These are phyloP conservation scores for Neoitamus cyanurus DNA, from an alignment of 2,888 invertebrate genomes.

Conservation along the genomic window DNA sequence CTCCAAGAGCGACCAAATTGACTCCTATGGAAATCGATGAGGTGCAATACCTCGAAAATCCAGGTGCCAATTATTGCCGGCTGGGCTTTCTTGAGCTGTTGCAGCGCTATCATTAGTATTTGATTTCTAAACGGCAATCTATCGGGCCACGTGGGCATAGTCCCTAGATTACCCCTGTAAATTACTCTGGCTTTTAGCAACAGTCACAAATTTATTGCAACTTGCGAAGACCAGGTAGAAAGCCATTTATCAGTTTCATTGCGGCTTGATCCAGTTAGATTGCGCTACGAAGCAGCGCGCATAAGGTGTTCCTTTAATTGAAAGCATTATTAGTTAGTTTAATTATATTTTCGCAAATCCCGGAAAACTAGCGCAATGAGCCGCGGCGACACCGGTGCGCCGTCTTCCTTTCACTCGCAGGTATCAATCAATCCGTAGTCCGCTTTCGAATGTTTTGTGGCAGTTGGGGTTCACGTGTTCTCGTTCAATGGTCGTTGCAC, in stretches of 20 bases:
- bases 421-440: neutral
- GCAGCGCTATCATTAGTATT: conserved; percentile 4
- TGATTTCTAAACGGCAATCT: neutral
- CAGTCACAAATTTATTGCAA: neutral
- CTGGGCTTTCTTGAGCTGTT: neutral
- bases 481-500: neutral
- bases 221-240: neutral
- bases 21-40: neutral
- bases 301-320: neutral
- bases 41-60: neutral
- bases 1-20: neutral
- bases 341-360: neutral
- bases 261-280: neutral
- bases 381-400: neutral
- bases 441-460: neutral
- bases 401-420: neutral
- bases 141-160: neutral
- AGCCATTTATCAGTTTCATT: neutral
- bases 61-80: neutral
- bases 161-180: neutral
- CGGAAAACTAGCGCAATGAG: neutral
- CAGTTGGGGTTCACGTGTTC: neutral
- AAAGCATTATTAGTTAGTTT: neutral
- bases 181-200: neutral
- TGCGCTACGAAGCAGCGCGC: neutral